These are phyloP conservation scores for Drosophila mimica DNA, from an alignment of 2,888 invertebrate species.

Conservation along the genomic window DNA sequence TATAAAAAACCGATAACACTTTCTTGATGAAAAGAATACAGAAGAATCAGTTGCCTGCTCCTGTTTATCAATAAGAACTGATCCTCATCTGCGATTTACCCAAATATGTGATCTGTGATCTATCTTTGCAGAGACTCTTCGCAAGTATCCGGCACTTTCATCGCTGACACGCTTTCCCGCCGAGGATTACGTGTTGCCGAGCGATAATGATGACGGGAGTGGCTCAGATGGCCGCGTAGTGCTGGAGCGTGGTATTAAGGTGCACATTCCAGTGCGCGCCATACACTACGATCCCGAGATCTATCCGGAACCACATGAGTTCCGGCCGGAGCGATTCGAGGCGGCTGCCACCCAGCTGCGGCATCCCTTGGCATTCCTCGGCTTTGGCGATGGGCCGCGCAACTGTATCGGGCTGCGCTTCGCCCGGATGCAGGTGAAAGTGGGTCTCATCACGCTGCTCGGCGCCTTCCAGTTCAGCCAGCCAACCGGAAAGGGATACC, in stretches of 20 bases:
- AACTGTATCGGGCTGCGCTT: constrained; percentile 82
- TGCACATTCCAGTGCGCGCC: constrained; percentile 82
- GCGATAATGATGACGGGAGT: constrained; percentile 44
- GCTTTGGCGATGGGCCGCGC: constrained; percentile 83
- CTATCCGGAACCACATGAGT: constrained; percentile 84
- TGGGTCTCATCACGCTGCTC: constrained; percentile 75
- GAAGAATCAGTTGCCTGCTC: background rate
- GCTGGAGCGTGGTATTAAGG: constrained; percentile 79
- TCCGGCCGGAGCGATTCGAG: constrained; percentile 85
- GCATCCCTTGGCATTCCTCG: constrained; percentile 82
- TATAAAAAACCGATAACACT: too few species aligned
- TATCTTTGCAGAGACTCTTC: constrained; percentile 84
- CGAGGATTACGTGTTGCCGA: constrained; percentile 79
- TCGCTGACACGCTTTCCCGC: constrained; percentile 80
- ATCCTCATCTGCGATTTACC: background rate
- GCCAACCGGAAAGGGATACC: constrained; percentile 31
- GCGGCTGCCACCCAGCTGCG: constrained; percentile 69
- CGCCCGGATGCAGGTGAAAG: constrained; percentile 77
- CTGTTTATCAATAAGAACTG: background rate
- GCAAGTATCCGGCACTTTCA: constrained; percentile 85
- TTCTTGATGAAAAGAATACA: too few species aligned
- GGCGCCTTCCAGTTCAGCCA: constrained; percentile 30
- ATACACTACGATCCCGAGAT: constrained; percentile 85
- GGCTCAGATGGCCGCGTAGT: constrained; percentile 43
- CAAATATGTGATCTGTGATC: background rate